Conservation (phyloP, 2,888 invertebrate genomes). For the Seira musarum region DNA sequence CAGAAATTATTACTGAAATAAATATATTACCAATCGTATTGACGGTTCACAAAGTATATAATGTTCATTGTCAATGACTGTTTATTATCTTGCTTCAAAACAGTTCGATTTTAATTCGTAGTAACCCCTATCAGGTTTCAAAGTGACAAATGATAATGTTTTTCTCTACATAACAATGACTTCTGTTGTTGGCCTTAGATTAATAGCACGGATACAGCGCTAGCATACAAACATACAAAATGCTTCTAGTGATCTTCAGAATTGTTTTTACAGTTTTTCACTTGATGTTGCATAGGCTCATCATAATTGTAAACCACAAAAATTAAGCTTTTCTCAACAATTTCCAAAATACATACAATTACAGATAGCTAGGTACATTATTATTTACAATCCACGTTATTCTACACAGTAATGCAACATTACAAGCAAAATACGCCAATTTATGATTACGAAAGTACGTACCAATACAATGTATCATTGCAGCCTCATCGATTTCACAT, state of each 20-base stretch:
- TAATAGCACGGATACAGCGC: conserved; percentile 22
- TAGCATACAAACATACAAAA: conserved; percentile 56
- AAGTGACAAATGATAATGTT: not conserved
- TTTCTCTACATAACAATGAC: not conserved
- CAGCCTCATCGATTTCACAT: not conserved
- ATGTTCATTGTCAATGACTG: not conserved
- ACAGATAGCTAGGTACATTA: not conserved
- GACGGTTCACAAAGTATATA: not conserved
- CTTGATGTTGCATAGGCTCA: not conserved
- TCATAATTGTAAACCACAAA: no score
- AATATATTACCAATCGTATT: not conserved
- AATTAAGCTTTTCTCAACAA: not conserved
- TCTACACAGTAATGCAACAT: not conserved
- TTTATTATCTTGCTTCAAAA: not conserved
- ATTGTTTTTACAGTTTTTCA: not conserved
- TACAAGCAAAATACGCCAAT: not conserved
- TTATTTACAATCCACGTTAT: not conserved
- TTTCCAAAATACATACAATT: not conserved
- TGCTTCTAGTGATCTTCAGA: not conserved
- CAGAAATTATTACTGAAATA: not conserved
- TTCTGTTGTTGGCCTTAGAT: not conserved
- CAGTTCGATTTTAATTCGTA: not conserved
- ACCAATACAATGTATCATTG: not conserved
- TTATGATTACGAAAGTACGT: not conserved
- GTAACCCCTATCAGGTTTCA: not conserved